Evolutionary conservation across 2,888 invertebrate species (phyloP), one percentile per base, ranked within the genome.

Genomic region (Polydrusus pterygomalis): DNA sequence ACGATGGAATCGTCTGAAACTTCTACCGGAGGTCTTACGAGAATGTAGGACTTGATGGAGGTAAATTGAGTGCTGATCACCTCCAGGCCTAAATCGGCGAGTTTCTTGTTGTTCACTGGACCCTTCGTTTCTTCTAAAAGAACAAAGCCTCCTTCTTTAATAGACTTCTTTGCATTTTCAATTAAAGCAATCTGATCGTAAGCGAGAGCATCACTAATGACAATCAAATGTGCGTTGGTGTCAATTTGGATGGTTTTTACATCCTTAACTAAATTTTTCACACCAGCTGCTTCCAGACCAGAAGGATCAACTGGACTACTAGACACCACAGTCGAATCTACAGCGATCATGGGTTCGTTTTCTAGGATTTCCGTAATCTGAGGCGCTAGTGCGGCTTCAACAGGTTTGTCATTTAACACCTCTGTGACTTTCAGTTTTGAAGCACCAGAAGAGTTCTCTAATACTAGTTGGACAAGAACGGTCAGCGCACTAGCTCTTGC

Each of bases 341-440:
- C 81, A 0, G 92, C 90, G 17, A 78, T 68, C 87, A 91, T 90
- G 58, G 96, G 96, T 88, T 97, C 96, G 17, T 90, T 89, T 86
- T 93, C 92, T 67, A 96, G 88, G 79, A 93, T 89, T 67, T 91
- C 90, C 79, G 93, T 86, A 77, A 93, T 88, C 1, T 86, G 84
- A 5, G 92, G 91, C 51, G 92, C 89, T 76, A 95, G 87, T 74
- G 94, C 88, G 45, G 91, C 90, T 84, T 95, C 95, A 0, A 91
- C 88, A 68, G 91, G 89, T 77, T 92, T 91, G 18, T 91, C 92
- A 62, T 87, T 86, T 63, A 90, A 90, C 8, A 92, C 88, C 89
- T 97, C 97, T 13, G 91, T 89, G 15, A 92, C 89, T 87, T 95
- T 95, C 17, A 97, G 86, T 84, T 94, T 94, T 2, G 92, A 86